Base-by-base conservation (phyloP, 2,797 vertebrate species). In the Amniataba percoides region DNA sequence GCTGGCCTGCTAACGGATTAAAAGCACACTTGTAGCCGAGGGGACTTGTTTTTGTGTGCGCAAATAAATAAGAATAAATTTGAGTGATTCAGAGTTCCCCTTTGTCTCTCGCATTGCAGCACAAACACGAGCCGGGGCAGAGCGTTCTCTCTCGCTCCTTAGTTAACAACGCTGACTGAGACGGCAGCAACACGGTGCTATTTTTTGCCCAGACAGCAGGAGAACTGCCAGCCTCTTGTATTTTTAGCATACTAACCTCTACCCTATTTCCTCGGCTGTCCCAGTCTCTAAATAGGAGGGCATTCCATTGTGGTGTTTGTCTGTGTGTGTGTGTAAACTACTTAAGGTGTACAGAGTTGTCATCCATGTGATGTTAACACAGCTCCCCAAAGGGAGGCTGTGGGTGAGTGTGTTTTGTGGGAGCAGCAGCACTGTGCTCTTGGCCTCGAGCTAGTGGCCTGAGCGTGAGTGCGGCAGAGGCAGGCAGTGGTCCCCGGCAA, bases 181-280 rank as follows among this genome's bases (percentile, higher is more conserved):
- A 74, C 69, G 81, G 87, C 88, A 89, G 92, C 86, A 90, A 93
- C 91, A 84, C 74, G 0, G 61, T 13, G 75, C 86, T 88, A 92
- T 92, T 91, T 92, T 84, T 67, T 85, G 66, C 84, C 70, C 81
- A 86, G 83, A 87, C 89, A 34, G 85, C 87, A 89, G 77, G 74
- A 84, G 78, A 85, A 75, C 78, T 77, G 88, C 83, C 84, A 87
- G 74, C 69, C 83, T 86, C 76, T 80, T 73, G 84, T 93, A 94
- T 94, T 94, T 93, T 91, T 93, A 92, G 92, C 79, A 58, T 21
- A 78, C 85, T 92, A 93, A 94, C 92, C 93, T 93, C 89, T 91
- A 88, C 65, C 91, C 92, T 87, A 89, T 92, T 93, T 92, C 68
- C 82, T 85, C 51, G 63, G 74, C 78, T 74, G 86, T 82, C 81